A percentile compares a stretch with the other conserved stretches of the same genome.
Conservation (phyloP, 2,888 invertebrate genomes). For the Drosophila setosimentum region DNA sequence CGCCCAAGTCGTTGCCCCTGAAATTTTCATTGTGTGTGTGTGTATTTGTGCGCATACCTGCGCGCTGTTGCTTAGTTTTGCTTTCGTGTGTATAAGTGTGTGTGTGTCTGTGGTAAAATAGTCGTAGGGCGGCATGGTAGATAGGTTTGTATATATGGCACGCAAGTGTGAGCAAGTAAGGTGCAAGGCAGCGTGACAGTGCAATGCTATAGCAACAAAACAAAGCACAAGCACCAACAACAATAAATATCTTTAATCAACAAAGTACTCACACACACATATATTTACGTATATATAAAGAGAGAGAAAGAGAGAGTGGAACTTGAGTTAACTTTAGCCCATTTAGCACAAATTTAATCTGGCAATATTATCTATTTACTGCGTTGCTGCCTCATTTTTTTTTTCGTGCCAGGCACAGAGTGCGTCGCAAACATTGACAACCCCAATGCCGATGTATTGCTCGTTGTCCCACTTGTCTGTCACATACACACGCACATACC, state of each 20-base stretch:
- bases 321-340: constrained; percentile 53
- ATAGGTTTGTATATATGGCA: constrained; percentile 47
- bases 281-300: not conserved
- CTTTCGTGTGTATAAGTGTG: constrained; percentile 8
- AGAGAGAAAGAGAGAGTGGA: not conserved
- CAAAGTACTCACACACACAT: not conserved
- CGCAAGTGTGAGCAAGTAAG: constrained; percentile 61
- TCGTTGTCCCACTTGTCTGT: constrained; percentile 67
- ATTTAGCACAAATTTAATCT: constrained; percentile 71
- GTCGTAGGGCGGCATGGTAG: constrained; percentile 65
- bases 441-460: constrained; percentile 35
- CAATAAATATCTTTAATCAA: constrained; percentile 14
- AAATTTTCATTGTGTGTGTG: constrained; percentile 42
- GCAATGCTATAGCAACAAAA: constrained; percentile 72
- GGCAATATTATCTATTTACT: constrained; percentile 56
- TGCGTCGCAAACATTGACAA: constrained; percentile 60
- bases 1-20: constrained; percentile 79
- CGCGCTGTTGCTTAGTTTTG: constrained; percentile 4
- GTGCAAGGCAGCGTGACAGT: constrained; percentile 77
- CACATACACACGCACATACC: constrained; percentile 10
- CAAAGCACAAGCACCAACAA: constrained; percentile 37
- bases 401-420: constrained; percentile 58
- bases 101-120: constrained; percentile 26
- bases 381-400: constrained; percentile 25
- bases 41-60: constrained; percentile 12